Base-by-base conservation (phyloP, 2,888 invertebrate genomes). In the Eupeodes luniger region DNA sequence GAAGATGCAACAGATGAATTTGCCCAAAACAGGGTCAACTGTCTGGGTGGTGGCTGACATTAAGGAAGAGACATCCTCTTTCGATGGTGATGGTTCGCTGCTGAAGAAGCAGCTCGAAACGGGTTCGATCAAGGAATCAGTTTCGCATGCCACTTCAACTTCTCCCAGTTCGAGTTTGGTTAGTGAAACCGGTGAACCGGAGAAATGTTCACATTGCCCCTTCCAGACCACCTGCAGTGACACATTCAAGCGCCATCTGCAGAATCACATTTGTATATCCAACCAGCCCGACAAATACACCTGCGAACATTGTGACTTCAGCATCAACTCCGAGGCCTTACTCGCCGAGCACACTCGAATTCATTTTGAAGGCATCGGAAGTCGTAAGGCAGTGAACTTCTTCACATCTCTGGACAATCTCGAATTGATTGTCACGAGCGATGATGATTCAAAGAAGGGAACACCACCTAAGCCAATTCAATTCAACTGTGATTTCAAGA, bases 231-330 rank as follows among this genome's bases (percentile, higher is more conserved):
- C 95, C 74, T 95, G 97, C 12, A 95, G 95, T 89, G 96, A 97
- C 91, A 95, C 96, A 4, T 95, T 97, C 34, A 96, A 95, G 89
- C 96, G 96, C 91, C 98, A 98, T 93, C 94, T 96, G 90, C 95
- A 96, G 91, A 95, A 96, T 85, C 98, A 98, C 92, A 94, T 94
- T 11, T 95, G 96, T 91, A 93, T 95, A 11, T 95, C 95, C 6
- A 95, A 95, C 64, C 89, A 91, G 10, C 83, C 88, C 7, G 93
- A 94, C 67, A 95, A 95, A 86, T 95, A 96, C 91, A 95, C 95
- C 89, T 98, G 98, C 93, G 95, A 96, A 34, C 96, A 96, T 92
- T 98, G 98, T 93, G 97, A 97, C 93, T 96, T 97, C 92, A 96
- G 96, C 36, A 96, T 96, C 40, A 95, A 96, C 5, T 96, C 97